phyloP scores from a whole-genome alignment of 2,113 vertebrate species.

The Oplegnathus fasciatus region DNA sequence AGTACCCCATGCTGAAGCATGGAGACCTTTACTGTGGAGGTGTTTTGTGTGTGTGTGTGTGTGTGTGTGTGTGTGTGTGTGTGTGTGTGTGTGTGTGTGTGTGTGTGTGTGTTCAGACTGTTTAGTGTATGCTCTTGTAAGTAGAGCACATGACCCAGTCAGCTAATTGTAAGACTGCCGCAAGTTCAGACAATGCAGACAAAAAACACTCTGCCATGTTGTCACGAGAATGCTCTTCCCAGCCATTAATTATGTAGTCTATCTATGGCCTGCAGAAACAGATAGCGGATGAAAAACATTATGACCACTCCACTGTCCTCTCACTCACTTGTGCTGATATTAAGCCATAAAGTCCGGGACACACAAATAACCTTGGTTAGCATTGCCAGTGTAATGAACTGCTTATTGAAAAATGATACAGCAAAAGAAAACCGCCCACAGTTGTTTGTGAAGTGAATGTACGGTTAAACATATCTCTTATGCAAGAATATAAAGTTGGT shows the following conservation, averaged over 20 bases:
- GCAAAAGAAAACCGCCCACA: background rate
- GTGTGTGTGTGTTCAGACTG: constrained; percentile 17
- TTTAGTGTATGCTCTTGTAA: constrained; percentile 31
- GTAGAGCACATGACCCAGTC: constrained; percentile 31
- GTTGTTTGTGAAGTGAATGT: constrained; percentile 11
- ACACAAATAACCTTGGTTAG: constrained; percentile 63
- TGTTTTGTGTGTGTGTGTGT: constrained; percentile 42
- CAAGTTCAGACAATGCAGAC: constrained; percentile 51
- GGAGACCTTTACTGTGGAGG: constrained; percentile 60
- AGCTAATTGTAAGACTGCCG: constrained; percentile 50
- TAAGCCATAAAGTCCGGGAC: constrained; percentile 59
- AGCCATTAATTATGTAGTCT: constrained; percentile 80
- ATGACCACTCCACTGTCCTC: constrained; percentile 73
- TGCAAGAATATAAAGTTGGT: background rate
- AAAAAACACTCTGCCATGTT: constrained; percentile 44
- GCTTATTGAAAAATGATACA: background rate
- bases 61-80: constrained; percentile 41
- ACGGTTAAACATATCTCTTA: background rate
- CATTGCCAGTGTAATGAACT: constrained; percentile 24
- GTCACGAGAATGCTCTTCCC: constrained; percentile 73
- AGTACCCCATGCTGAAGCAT: constrained; percentile 53
- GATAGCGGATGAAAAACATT: constrained; percentile 81
- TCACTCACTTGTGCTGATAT: constrained; percentile 61
- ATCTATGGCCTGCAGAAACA: constrained; percentile 81
- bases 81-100: constrained; percentile 37